Evolutionary conservation across 2,888 invertebrate species (phyloP), one percentile per base, ranked within the genome.

Genomic region (Platycnemis pennipes): DNA sequence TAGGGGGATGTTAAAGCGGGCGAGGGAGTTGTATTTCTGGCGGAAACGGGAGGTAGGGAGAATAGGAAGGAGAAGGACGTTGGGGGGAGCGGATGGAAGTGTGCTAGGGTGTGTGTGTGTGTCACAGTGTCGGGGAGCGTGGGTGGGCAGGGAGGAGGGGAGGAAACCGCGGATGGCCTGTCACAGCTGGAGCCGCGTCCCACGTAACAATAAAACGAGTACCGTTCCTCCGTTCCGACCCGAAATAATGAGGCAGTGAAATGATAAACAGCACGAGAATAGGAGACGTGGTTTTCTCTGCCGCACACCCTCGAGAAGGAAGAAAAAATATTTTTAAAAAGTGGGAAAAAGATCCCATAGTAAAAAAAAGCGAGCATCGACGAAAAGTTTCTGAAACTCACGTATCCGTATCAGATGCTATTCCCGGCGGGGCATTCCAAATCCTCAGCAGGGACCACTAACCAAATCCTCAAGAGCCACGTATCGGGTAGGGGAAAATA

Each of bases 201-300:
- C 77, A 11, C 77, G 77, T 77, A n/a, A 77, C 77, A 77, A 77
- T 77, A 77, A 77, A 77, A 77, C 77, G 77, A 26, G 37, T 16
- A 89, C 91, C 63, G 91, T 49, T 91, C 63, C 91, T 56, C 53
- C 89, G 53, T 89, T 26, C 49, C 49, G 56, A 63, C 44, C 69
- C 63, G 44, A 63, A 69, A 91, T 91, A 91, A 91, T 91, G 91
- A 91, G 91, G 91, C 91, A 63, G 91, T 91, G 91, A 91, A 91
- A 91, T 91, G 91, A 91, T 91, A 56, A 69, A 91, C 87, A 87
- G 91, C 56, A 37, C 2, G 49, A 69, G 69, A 91, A 77, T 77
- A 69, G 45, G 91, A 42, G 63, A 56, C n/a, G 26, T 45, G 46
- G 87, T 46, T 87, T 46, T n/a, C 37, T 37, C 77, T 77, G 8